A percentile compares a stretch with the other conserved stretches of the same genome.
Conservation (phyloP, 2,797 vertebrate species). For the Urosaurus nigricauda region DNA sequence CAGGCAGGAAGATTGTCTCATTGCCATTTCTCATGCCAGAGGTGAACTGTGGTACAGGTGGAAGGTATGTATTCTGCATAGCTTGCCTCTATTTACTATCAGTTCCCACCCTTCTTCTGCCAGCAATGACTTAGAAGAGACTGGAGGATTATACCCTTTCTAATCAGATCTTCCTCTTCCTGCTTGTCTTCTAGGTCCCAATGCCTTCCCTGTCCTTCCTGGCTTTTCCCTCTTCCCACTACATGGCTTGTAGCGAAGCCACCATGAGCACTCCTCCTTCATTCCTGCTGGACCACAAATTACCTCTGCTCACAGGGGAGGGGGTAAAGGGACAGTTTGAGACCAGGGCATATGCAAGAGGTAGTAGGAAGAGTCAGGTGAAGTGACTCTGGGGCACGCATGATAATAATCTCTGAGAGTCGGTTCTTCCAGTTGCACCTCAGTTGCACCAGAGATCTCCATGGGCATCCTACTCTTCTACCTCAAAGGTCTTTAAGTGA, state of each 20-base stretch:
- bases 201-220: background rate
- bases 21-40: background rate
- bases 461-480: background rate
- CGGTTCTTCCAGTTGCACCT: background rate
- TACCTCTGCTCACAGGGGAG: background rate
- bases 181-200: background rate
- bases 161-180: background rate
- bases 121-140: background rate
- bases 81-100: background rate
- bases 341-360: too few relatives aligned
- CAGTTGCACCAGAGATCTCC: background rate
- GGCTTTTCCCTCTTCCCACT: background rate
- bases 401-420: background rate
- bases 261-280: background rate
- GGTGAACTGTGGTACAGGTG: background rate
- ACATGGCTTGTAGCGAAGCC: background rate
- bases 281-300: too few relatives aligned
- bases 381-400: background rate
- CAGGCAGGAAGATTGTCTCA: background rate
- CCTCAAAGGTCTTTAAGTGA: background rate
- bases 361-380: background rate
- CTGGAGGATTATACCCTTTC: background rate
- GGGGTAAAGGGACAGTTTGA: background rate
- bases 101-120: background rate
- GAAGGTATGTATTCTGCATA: background rate